Evolutionary conservation across 2,888 invertebrate species (phyloP).

Genomic region (Tribolium freemani): DNA sequence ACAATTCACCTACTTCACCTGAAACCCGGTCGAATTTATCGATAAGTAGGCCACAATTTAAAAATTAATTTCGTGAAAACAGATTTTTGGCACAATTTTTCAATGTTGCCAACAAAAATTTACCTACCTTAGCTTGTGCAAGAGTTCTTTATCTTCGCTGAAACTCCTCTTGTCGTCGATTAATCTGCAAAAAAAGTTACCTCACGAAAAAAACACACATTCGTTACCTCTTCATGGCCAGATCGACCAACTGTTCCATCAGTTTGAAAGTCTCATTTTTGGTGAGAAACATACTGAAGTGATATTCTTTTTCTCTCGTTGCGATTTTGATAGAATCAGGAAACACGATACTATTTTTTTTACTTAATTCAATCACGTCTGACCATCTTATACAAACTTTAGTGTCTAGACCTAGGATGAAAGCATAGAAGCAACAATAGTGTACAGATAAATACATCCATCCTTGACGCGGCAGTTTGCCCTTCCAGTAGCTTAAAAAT

Average conservation of each 20-base stretch:
- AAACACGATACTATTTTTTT: slow-evolving; percentile 82
- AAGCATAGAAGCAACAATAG: slow-evolving; percentile 96
- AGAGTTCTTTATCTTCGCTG: slow-evolving; percentile 88
- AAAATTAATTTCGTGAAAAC: no score
- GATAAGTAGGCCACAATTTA: no score
- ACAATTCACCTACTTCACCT: no score
- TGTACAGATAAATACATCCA: slow-evolving; percentile 98
- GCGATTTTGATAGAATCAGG: slow-evolving; percentile 90
- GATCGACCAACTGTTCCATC: slow-evolving; percentile 96
- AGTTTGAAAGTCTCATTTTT: slow-evolving; percentile 91
- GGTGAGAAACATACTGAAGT: slow-evolving; percentile 92
- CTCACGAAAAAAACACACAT: neutral
- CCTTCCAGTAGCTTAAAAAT: slow-evolving; percentile 87
- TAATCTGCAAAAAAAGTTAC: slow-evolving; percentile 73
- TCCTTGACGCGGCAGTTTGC: slow-evolving; percentile 94
- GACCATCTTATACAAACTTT: slow-evolving; percentile 90
- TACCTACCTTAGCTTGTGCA: slow-evolving; percentile 81
- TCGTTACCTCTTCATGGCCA: slow-evolving; percentile 89
- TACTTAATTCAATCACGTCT: slow-evolving; percentile 85
- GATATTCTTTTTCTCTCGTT: slow-evolving; percentile 88
- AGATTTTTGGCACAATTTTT: neutral
- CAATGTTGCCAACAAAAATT: slow-evolving; percentile 5
- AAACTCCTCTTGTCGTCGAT: slow-evolving; percentile 94
- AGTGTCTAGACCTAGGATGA: slow-evolving; percentile 91
- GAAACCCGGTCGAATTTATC: no score